Base-by-base conservation (phyloP, 2,888 invertebrate species). In the Hanleya hanleyi region DNA sequence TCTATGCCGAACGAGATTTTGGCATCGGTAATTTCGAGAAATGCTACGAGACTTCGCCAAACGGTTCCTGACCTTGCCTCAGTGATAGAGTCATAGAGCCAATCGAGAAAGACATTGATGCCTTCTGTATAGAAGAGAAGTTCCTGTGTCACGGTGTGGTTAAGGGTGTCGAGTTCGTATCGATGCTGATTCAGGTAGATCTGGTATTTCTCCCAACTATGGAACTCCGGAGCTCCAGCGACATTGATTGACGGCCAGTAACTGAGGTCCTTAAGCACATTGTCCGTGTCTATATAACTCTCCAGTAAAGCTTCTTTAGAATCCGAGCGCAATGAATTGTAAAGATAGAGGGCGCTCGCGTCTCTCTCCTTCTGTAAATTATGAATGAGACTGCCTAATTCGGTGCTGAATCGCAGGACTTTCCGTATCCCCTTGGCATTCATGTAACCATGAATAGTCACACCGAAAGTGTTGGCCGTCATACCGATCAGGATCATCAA, bases 31-130 rank as follows among this genome's bases (percentile, higher is more conserved):
- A 86, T 81, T 76, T 86, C 85, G 62, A 84, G 84, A 67, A 84
- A 85, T 32, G 87, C 86, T 22, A 87, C 86, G 38, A 87, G 77
- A 12, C 79, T 79, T 76, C 84, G 80, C 87, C 87, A 87, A 47
- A 82, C 78, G 36, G 78, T 78, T 0, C 86, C 86, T 1, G 83
- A 82, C 22, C 82, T 77, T 15, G 84, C 82, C 70, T 87, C 87
- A 1, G 80, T 81, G n/a, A 87, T 96, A 18, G 86, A 81, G 62
- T 84, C 83, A 70, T 85, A 84, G 29, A 87, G 75, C 87, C 86
- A 87, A 51, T 81, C 81, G 67, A 85, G 82, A 71, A 87, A 83
- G 12, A 84, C 81, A 38, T 83, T 78, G 69, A 86, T 86, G 75
- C 82, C 78, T 33, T 80, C 80, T 7, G 86, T 81, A 73, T 87